Evolutionary conservation across 2,888 invertebrate genomes (phyloP).

Genomic region (Drosophila fungiperda): DNA sequence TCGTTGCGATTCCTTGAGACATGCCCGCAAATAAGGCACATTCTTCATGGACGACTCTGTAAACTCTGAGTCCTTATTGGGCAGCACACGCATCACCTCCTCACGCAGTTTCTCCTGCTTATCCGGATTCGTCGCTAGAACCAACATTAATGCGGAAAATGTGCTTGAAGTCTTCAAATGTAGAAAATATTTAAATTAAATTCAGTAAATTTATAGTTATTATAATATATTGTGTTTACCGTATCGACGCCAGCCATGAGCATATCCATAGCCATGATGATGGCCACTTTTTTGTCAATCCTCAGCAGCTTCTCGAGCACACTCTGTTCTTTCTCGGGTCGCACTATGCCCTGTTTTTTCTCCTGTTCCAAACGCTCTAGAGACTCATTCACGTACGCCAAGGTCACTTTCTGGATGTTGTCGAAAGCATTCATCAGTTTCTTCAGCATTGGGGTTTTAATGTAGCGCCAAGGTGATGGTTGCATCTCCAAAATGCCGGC

Average conservation of each 20-base stretch:
- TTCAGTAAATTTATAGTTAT: not conserved
- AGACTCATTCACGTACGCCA: conserved; percentile 82
- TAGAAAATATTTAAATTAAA: not conserved
- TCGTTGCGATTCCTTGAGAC: conserved; percentile 90
- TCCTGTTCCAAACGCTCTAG: conserved; percentile 67
- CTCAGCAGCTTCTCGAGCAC: conserved; percentile 88
- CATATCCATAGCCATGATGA: conserved; percentile 90
- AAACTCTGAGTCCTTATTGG: conserved; percentile 84
- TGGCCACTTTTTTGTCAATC: conserved; percentile 87
- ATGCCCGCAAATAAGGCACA: conserved; percentile 89
- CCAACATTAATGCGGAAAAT: conserved; percentile 62
- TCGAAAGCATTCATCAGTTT: conserved; percentile 68
- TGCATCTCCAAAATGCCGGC: conserved; percentile 47
- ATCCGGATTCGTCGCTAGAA: conserved; percentile 87
- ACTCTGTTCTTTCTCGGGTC: conserved; percentile 85
- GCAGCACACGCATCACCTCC: conserved; percentile 86
- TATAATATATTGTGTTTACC: conserved; percentile 83
- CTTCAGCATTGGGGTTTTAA: conserved; percentile 53
- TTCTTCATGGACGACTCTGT: conserved; percentile 85
- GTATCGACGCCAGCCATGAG: conserved; percentile 90
- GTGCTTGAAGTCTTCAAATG: conserved; percentile 80
- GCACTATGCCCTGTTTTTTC: conserved; percentile 49
- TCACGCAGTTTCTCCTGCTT: conserved; percentile 88
- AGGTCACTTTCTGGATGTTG: conserved; percentile 65
- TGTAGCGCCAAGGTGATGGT: conserved; percentile 65